Conservation (phyloP, 1,140 invertebrate species). For the Neomicropteryx cornuta region DNA sequence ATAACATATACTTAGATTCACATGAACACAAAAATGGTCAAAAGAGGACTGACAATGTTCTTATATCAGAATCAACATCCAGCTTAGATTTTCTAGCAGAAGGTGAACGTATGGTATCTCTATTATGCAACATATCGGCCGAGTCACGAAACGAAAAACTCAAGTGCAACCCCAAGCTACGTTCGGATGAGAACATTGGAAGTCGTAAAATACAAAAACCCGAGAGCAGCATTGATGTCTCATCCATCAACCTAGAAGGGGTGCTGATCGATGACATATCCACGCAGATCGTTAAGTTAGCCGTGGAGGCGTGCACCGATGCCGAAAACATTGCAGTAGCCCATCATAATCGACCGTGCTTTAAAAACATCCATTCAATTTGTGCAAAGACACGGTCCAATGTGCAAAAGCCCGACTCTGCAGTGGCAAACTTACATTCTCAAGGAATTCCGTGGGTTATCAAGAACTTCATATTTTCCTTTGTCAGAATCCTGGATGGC, state of each 20-base stretch:
- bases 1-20: too few relatives aligned
- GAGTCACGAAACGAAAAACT: background rate
- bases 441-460: constrained; percentile 57
- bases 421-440: constrained; percentile 51
- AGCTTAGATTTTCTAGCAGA: constrained; percentile 35
- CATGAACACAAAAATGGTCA: constrained; percentile 25
- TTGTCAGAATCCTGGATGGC: constrained; percentile 52
- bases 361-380: constrained; percentile 54
- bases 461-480: constrained; percentile 57
- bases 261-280: too few relatives aligned
- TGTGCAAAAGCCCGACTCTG: constrained; percentile 48
- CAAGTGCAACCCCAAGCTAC: background rate
- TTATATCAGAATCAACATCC: constrained; percentile 30
- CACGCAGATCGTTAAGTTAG: constrained; percentile 35
- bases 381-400: constrained; percentile 51
- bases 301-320: constrained; percentile 35
- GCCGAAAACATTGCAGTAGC: constrained; percentile 49
- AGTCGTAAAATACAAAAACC: too few relatives aligned
- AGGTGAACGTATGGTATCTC: constrained; percentile 37
- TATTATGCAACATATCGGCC: constrained; percentile 32
- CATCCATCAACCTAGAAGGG: too few relatives aligned
- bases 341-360: constrained; percentile 51
- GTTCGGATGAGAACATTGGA: background rate
- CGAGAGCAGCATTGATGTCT: too few relatives aligned
- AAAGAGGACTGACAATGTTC: constrained; percentile 25